phyloP scores from a whole-genome alignment of 2,113 vertebrate genomes.

The Oreamnos americanus region DNA sequence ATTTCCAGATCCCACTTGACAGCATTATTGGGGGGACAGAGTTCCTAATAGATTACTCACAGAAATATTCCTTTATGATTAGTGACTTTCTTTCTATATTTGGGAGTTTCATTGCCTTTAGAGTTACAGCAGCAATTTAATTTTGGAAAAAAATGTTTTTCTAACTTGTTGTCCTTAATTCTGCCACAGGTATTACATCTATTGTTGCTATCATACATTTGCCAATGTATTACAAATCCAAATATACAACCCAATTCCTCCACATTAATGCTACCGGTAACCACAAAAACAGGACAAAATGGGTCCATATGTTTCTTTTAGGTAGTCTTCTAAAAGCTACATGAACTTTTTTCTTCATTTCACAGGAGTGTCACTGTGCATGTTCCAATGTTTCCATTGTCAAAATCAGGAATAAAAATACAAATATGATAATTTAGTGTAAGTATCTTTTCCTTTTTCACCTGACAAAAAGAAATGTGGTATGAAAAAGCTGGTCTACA shows the following conservation, averaged over 20 bases:
- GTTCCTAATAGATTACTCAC: not conserved
- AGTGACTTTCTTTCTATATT: not conserved
- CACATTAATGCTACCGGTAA: not conserved
- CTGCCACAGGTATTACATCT: not conserved
- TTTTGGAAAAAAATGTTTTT: not conserved
- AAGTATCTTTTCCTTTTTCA: not conserved
- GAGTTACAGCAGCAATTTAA: not conserved
- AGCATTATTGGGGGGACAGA: not conserved
- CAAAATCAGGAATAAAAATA: not conserved
- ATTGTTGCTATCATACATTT: not conserved
- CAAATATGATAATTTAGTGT: not conserved
- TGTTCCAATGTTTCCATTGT: not conserved
- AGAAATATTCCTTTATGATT: not conserved
- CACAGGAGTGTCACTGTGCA: not conserved
- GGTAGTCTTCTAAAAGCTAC: not conserved
- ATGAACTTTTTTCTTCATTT: not conserved
- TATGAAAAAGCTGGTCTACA: not conserved
- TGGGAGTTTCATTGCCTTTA: slow-evolving; percentile 9
- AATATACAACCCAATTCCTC: not conserved
- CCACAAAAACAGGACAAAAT: not conserved
- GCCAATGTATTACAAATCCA: not conserved
- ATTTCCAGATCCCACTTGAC: not conserved
- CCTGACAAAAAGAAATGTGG: not conserved
- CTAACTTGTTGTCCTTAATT: not conserved
- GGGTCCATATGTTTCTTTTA: not conserved